Evolutionary conservation across 2,113 vertebrate genomes (phyloP).

Genomic region (Guaruba guarouba): DNA sequence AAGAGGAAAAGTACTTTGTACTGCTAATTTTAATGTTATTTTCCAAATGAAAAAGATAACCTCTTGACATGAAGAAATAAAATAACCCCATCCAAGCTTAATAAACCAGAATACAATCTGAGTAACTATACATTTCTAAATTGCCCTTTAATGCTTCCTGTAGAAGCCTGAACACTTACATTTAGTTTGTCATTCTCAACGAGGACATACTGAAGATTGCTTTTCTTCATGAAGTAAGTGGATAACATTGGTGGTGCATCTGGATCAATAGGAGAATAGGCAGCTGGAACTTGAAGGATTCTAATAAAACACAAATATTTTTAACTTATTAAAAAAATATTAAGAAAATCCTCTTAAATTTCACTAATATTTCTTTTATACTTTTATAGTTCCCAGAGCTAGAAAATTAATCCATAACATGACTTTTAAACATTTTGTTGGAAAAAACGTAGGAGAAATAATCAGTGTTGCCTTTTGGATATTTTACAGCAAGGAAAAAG

Average conservation of each 20-base stretch:
- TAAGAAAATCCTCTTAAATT: neutral
- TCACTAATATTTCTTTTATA: neutral
- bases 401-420: neutral
- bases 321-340: neutral
- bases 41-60: neutral
- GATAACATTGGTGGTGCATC: constrained; percentile 77
- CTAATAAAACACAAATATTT: constrained; percentile 68
- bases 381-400: neutral
- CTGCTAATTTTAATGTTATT: neutral
- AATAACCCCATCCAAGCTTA: neutral
- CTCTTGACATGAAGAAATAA: neutral
- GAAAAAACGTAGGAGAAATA: neutral
- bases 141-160: neutral
- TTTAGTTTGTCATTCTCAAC: constrained; percentile 82
- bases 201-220: constrained; percentile 80
- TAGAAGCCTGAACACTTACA: constrained; percentile 68
- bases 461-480: neutral
- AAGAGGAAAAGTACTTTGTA: neutral
- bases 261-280: constrained; percentile 89
- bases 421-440: neutral
- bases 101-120: neutral
- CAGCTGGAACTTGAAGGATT: constrained; percentile 87
- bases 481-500: neutral
- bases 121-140: neutral
- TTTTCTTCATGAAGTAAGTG: constrained; percentile 78